Conservation (phyloP, 2,113 vertebrate species). For the Erythrolamprus reginae region DNA sequence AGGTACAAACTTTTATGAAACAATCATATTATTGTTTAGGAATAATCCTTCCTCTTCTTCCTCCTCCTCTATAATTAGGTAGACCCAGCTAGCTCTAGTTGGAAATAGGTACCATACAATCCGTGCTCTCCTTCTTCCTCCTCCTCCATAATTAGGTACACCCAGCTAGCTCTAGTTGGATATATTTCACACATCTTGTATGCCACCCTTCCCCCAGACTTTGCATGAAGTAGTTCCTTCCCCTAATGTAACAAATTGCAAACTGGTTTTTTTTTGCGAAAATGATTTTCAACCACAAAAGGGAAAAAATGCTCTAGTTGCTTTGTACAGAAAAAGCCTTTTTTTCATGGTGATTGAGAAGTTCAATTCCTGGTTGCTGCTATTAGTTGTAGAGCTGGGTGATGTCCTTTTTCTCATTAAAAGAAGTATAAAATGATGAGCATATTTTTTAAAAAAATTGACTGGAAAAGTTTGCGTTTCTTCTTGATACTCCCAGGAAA, state of each 20-base stretch:
- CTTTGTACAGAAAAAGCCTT: background rate
- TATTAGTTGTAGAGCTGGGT: background rate
- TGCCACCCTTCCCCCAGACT: background rate
- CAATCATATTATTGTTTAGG: background rate
- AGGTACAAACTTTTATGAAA: background rate
- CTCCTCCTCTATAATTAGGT: background rate
- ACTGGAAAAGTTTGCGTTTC: slow-evolving; percentile 37
- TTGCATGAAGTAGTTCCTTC: background rate
- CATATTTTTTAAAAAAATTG: background rate
- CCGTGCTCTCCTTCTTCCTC: too few relatives aligned
- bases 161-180: background rate
- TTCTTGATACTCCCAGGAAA: slow-evolving; percentile 31
- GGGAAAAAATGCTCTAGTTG: too few relatives aligned
- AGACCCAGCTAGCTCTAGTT: background rate
- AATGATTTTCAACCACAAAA: background rate
- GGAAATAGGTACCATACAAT: too few relatives aligned
- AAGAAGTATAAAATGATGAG: background rate
- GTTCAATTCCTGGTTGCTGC: background rate
- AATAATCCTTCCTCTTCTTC: background rate
- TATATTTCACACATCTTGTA: background rate
- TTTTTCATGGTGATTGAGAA: background rate
- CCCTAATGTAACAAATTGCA: background rate
- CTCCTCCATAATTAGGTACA: background rate
- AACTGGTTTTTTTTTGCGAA: background rate
- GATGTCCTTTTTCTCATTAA: background rate